Percentiles rank a stretch among this genome's conserved stretches.
Evolutionary conservation across 2,797 vertebrate species (phyloP).

Genomic region (Sylvia borin): DNA sequence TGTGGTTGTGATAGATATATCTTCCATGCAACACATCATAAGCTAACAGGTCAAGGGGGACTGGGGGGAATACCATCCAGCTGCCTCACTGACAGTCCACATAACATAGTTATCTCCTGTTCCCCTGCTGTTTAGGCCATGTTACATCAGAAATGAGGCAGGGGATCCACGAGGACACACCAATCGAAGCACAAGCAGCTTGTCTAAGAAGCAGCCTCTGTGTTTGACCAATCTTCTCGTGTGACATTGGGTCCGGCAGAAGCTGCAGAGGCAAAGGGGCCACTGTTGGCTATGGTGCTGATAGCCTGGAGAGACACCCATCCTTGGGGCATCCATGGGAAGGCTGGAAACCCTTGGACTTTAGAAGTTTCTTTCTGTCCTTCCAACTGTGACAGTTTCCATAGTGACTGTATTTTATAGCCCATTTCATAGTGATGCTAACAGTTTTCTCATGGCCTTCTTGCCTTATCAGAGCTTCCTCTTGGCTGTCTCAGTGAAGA

Average conservation of each 20-base stretch:
- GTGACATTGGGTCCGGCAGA: fast-evolving
- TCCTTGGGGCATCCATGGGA: neutral
- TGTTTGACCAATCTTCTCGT: neutral
- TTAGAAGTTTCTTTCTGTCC: neutral
- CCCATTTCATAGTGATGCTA: neutral
- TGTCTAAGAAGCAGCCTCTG: neutral
- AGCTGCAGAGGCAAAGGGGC: neutral
- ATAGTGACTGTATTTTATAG: constrained; percentile 2
- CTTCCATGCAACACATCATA: neutral
- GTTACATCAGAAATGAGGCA: neutral
- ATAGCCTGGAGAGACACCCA: too few relatives aligned
- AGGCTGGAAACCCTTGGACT: neutral
- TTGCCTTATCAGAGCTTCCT: neutral
- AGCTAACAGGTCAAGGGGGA: fast-evolving
- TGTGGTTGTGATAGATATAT: neutral
- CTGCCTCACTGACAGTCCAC: neutral
- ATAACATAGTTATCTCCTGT: neutral
- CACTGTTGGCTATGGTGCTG: neutral
- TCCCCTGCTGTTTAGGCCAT: neutral
- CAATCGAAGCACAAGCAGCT: neutral
- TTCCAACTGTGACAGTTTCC: constrained; percentile 37
- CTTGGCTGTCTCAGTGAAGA: neutral
- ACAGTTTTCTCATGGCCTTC: neutral
- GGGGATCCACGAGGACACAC: fast-evolving
- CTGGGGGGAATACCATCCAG: neutral